These are phyloP conservation scores for Acanthochromis polyacanthus DNA, from an alignment of 2,113 vertebrate genomes.

Conservation along the genomic window DNA sequence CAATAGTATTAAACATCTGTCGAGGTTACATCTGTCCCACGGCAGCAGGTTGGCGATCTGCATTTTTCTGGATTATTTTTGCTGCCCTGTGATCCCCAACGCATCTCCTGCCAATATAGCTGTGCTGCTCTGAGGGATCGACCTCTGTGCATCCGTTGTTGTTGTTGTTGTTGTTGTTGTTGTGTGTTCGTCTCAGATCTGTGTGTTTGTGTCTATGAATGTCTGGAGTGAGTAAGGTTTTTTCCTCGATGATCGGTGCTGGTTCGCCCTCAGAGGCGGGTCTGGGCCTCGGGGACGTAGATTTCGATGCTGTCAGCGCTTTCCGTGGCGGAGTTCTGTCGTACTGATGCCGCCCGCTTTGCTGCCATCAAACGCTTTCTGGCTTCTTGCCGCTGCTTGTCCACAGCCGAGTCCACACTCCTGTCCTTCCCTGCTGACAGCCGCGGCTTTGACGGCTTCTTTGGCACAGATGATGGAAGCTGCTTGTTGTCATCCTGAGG, in stretches of 20 bases:
- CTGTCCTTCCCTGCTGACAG: slow-evolving; percentile 91
- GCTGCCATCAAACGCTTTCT: slow-evolving; percentile 97
- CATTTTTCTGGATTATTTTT: slow-evolving; percentile 54
- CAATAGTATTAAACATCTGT: slow-evolving; percentile 82
- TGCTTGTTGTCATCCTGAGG: slow-evolving; percentile 95
- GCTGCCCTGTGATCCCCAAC: slow-evolving; percentile 53
- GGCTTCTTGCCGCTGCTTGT: slow-evolving; percentile 98
- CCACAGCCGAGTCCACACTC: slow-evolving; percentile 88
- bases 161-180: slow-evolving; percentile 32
- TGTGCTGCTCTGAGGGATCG: slow-evolving; percentile 53
- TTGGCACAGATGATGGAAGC: slow-evolving; percentile 94
- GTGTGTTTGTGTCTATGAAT: slow-evolving; percentile 61
- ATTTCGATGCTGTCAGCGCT: slow-evolving; percentile 99
- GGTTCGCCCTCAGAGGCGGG: slow-evolving; percentile 83
- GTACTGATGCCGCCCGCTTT: slow-evolving; percentile 94
- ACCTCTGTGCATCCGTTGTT: slow-evolving; percentile 54
- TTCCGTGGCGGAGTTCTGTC: slow-evolving; percentile 98
- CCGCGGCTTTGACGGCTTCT: slow-evolving; percentile 94
- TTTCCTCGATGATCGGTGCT: slow-evolving; percentile 34
- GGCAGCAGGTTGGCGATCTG: slow-evolving; percentile 60
- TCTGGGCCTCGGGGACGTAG: slow-evolving; percentile 97
- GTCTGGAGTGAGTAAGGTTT: slow-evolving; percentile 46
- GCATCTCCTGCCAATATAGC: slow-evolving; percentile 34
- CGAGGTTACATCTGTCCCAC: slow-evolving; percentile 72
- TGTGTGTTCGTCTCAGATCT: slow-evolving; percentile 61